Conservation (phyloP, 2,888 invertebrate genomes). For the Tetramorium bicarinatum region DNA sequence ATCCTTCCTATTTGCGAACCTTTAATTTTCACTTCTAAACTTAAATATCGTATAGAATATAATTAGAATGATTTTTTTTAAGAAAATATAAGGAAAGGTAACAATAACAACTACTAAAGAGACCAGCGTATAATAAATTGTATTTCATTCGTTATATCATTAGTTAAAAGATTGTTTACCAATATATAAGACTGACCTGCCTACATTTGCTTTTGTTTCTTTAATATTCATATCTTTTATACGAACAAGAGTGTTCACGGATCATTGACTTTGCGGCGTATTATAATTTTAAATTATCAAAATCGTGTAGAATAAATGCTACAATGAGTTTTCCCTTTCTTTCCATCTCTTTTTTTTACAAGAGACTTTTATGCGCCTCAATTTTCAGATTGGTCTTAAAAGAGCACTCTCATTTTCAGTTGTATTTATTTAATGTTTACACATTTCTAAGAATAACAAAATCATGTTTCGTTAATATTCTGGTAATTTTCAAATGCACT, state of each 20-base stretch:
- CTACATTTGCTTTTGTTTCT: slow-evolving; percentile 52
- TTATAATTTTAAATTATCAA: slow-evolving; percentile 24
- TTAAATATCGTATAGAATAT: not conserved
- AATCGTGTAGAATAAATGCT: not conserved
- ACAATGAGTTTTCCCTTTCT: not conserved
- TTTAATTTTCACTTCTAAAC: slow-evolving; percentile 24
- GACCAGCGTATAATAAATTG: slow-evolving; percentile 72
- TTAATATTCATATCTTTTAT: slow-evolving; percentile 36
- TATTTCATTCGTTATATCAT: slow-evolving; percentile 82
- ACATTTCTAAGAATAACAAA: slow-evolving; percentile 49
- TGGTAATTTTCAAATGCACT: slow-evolving; percentile 49
- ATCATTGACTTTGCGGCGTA: not conserved
- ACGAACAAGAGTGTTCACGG: slow-evolving; percentile 4
- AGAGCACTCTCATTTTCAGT: slow-evolving; percentile 26
- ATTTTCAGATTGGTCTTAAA: not conserved
- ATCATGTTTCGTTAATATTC: slow-evolving; percentile 45
- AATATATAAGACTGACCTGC: slow-evolving; percentile 74
- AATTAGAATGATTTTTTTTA: slow-evolving; percentile 39
- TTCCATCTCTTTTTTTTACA: slow-evolving; percentile 17
- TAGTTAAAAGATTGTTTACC: slow-evolving; percentile 80
- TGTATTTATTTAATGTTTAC: slow-evolving; percentile 26
- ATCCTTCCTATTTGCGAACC: not conserved
- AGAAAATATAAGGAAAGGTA: slow-evolving; percentile 29
- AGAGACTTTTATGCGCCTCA: not conserved
- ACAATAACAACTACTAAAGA: slow-evolving; percentile 24